Evolutionary conservation across 2,797 vertebrate species (phyloP), one percentile per base, ranked within the genome.

Genomic region (Lates japonicus): DNA sequence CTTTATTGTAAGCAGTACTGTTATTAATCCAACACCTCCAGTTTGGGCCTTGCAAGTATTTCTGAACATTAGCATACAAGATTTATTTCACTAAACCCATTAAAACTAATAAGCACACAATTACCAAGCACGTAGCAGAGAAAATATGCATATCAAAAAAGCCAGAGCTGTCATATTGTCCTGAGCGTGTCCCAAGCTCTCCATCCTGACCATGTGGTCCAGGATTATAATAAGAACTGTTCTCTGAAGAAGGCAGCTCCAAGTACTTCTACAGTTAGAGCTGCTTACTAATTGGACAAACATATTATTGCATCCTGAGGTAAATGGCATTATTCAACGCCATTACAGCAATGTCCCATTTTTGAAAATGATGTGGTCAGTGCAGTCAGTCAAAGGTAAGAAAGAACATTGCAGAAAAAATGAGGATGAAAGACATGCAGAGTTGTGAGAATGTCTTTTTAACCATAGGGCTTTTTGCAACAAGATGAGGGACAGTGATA

Each of bases 221-320:
- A 72, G 79, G 78, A 93, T 92, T 90, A 90, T 89, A 92, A 94
- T 87, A 89, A 92, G 76, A 90, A 74, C 60, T 49, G 72, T 55
- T 81, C 71, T 80, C 57, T 87, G 73, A 90, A 88, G 68, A 80
- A 81, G 67, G 78, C 63, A 73, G 71, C 70, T 72, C 68, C 48
- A 4, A 77, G 66, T 82, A 69, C 67, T 73, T 79, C 74, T 76
- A 78, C 78, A 79, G 80, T 83, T 58, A 54, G 78, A 68, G 76
- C 81, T 61, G 83, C 85, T 92, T 81, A 80, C 90, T 94, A 95
- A 95, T 95, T 95, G 93, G 92, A 90, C 90, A 86, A 91, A 93
- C 90, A 91, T 92, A 94, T 94, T 91, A 93, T 78, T 80, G 79
- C 88, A 78, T 87, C 84, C 51, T 5, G 22, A 79, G 67, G 41